Conservation (phyloP, 2,113 vertebrate species). For the Naja naja region DNA sequence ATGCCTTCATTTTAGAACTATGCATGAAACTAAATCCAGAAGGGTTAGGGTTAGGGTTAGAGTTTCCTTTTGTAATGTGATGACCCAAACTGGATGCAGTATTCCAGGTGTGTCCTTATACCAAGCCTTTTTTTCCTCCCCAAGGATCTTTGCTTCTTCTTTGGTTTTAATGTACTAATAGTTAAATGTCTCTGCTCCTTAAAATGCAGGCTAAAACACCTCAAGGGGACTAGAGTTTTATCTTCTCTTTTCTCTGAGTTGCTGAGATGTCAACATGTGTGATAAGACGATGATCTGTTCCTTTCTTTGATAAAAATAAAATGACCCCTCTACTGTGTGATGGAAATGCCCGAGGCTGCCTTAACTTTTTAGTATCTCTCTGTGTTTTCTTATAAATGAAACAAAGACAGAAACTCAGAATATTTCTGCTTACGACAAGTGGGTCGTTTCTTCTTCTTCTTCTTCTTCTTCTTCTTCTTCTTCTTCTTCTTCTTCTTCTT, state of each 20-base stretch:
- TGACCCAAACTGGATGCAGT: too few species aligned
- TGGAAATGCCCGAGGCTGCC: slow-evolving; percentile 68
- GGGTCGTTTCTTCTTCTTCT: neutral
- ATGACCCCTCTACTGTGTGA: slow-evolving; percentile 65
- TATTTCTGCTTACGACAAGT: slow-evolving; percentile 59
- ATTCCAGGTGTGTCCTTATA: too few species aligned
- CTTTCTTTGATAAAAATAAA: slow-evolving; percentile 72
- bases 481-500: too few species aligned
- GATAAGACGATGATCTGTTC: slow-evolving; percentile 66
- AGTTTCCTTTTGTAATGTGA: too few species aligned
- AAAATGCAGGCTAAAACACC: slow-evolving; percentile 61
- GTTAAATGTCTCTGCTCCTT: slow-evolving; percentile 60
- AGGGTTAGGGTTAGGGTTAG: too few species aligned
- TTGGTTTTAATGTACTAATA: slow-evolving; percentile 37
- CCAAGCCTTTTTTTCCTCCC: too few species aligned
- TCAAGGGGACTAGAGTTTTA: slow-evolving; percentile 68
- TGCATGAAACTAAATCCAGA: neutral
- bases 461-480: neutral
- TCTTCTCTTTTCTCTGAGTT: slow-evolving; percentile 57
- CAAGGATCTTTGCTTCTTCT: slow-evolving; percentile 26
- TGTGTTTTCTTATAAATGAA: slow-evolving; percentile 40
- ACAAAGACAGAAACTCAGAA: slow-evolving; percentile 25
- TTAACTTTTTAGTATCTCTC: slow-evolving; percentile 49
- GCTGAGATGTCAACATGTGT: slow-evolving; percentile 65
- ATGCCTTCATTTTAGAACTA: too few species aligned